Evolutionary conservation across 1,140 invertebrate species (phyloP), one percentile per base, ranked within the genome.

Genomic region (Penaeus japonicus): DNA sequence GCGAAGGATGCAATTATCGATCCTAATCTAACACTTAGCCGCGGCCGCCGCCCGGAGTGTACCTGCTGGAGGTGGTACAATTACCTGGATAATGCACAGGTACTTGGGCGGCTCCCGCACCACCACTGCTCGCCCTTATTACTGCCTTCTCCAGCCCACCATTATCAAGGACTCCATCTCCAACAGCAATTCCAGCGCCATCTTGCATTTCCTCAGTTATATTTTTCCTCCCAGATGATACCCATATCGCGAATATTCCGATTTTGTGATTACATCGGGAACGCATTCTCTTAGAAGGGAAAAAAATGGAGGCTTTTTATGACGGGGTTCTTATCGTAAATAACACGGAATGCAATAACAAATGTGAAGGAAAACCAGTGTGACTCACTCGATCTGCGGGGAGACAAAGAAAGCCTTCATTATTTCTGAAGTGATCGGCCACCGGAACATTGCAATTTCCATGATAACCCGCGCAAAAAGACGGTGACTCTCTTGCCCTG

Each of bases 401-500:
- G 47, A 47, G 47, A 47, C 47, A 47, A 47, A 47, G 47, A 47
- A 47, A 47, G 32, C 77, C 77, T 30, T 53, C 54, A 79, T 53
- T 53, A 39, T 79, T 53, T 79, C 54, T 53, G 30, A 53, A 79
- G 81, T 62, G 30, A 65, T 30, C 59, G 81, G 65, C 30, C 81
- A 32, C 81, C 81, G 82, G 82, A 84, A 84, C 82, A 84, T 70
- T 27, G 27, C 82, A 39, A 84, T 84, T 84, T 70, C 65, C 73
- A 32, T 73, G 32, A 73, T 47, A 73, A 53, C 22, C n/a, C 32
- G 54, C 24, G 53, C 82, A 70, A 32, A 53, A 54, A 84, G 82
- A 70, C 62, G 65, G 18, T 53, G 79, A 57, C 24, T 81, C 39
- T 53, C 54, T 47, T 47, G 47, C 47, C 47, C 47, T 47, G 47